Base-by-base conservation (phyloP, 2,113 vertebrate species). In the Apaloderma vittatum region DNA sequence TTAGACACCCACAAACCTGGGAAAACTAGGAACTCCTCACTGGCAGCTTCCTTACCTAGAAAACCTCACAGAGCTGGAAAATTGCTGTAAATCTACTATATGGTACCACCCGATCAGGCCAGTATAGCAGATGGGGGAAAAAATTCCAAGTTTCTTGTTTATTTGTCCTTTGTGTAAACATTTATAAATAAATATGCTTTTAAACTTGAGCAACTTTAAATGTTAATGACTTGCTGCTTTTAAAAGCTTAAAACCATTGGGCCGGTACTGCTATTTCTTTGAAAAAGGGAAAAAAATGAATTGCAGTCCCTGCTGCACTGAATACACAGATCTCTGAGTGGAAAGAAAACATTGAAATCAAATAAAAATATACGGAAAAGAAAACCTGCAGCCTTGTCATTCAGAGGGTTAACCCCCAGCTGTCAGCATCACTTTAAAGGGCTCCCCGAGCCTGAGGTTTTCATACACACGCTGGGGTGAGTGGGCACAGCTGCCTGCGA, bases 161-260 rank as follows among this genome's bases (percentile, higher is more conserved):
- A 54, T 81, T 92, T 91, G 61, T 57, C 8, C 30, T 71, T 66
- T 72, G 57, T 40, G 61, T 62, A 95, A 94, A 88, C 82, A 93
- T 88, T 94, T 94, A 30, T 40, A 58, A 94, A 85, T 52, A 94
- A 93, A 82, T 58, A 27, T 4, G 16, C 32, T 73, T 40, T 86
- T 67, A 70, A 66, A 58, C 43, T 73, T 52, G 48, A 86, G 58
- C 37, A 83, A 48, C 61, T 74, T 55, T 0, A 2, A 75, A 29
- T 70, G 36, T 30, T 23, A 88, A 88, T 58, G 46, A 71, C 43
- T 32, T 46, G 16, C 46, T 74, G 24, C 70, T 86, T 90, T 78
- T 78, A 78, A 74, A 96, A 87, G 61, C 70, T 78, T 82, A 16
- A 51, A 70, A 68, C 22, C 40, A 34, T 45, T 32, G 30, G 48